Base-by-base conservation (phyloP, 2,797 vertebrate genomes). In the Apodemus agrarius region DNA sequence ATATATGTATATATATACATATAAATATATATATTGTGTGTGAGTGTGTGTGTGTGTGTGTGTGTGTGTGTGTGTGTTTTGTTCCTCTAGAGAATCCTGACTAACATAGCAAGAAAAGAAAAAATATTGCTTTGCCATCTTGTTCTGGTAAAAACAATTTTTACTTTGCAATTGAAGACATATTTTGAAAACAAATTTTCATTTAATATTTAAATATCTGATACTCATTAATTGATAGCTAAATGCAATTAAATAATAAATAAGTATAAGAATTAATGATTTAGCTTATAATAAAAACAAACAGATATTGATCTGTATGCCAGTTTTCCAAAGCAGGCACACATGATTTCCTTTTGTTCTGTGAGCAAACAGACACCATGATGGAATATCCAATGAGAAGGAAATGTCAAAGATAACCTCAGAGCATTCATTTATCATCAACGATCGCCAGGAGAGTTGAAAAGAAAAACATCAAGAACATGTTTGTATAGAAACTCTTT, bases 231-330 rank as follows among this genome's bases (percentile, higher is more conserved):
- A 88, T 88, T 93, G 8, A 49, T 91, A 76, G 74, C 79, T 83
- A 86, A 81, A 75, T 95, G 26, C 7, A 72, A 72, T 37, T 37
- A 72, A 72, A 21, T 37, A 21, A 37, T 72, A 72, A 69, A n/a
- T n/a, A 69, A n/a, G 17, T n/a, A n/a, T n/a, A 69, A 19, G 29
- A 49, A 81, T 91, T 8, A 72, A 22, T 54, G 34, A 63, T 72
- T 89, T 79, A 74, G 29, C 88, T 94, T 90, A 43, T 69, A 43
- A 93, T 81, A n/a, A 94, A 95, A 91, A 3, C 37, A 69, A 80
- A 63, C 29, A 78, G 49, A 57, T 82, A 67, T 10, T 88, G n/a
- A 90, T 79, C 90, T 86, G 59, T 69, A 19, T 5, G 37, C 14
- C 84, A 95, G 65, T 14, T 54, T 95, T 92, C 37, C 72, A 67